Evolutionary conservation across 2,888 invertebrate species (phyloP), one percentile per base, ranked within the genome.

Genomic region (Eupithecia subfuscata): DNA sequence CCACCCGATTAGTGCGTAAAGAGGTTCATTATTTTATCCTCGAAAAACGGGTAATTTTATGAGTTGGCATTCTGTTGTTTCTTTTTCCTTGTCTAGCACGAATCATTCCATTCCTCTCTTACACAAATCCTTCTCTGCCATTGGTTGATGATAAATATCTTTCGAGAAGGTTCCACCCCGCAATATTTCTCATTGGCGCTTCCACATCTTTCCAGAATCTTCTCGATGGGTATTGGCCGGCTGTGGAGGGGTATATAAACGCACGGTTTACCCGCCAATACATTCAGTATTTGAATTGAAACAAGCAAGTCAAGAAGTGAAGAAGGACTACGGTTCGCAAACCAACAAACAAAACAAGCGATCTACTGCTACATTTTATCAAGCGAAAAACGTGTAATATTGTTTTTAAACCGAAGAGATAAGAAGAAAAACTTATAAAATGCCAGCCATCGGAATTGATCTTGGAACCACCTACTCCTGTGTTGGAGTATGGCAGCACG

Each of bases 391-490:
- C 63, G 72, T 70, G 45, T 73, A 30, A 79, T n/a, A n/a, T 76
- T 25, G 73, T 65, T 73, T 77, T 77, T 67, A 82, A 75, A 56
- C 16, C n/a, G 40, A 37, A 37, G 40, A 43, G 67, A 75, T 25
- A 63, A 76, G 25, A 37, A 30, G 73, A 25, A 30, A 69, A 56
- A 74, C 79, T 45, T 40, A 73, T 70, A 82, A 86, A 85, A 93
- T 92, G 93, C 91, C 92, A 88, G 92, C 92, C 79, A 88, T 93
- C 69, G 93, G 92, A 90, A 93, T 92, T 81, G 92, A 98, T 95
- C 95, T 98, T 88, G 98, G 98, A 84, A 98, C 98, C 56, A 98
- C 98, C 11, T 98, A 97, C 90, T 98, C 97, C 52, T 97, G 97
- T 87, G 97, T 98, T 69, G 97, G 97, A 83, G 97, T 97, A n/a